Evolutionary conservation across 2,888 invertebrate species (phyloP), one percentile per base, ranked within the genome.

Genomic region (Perizoma affinitatum): DNA sequence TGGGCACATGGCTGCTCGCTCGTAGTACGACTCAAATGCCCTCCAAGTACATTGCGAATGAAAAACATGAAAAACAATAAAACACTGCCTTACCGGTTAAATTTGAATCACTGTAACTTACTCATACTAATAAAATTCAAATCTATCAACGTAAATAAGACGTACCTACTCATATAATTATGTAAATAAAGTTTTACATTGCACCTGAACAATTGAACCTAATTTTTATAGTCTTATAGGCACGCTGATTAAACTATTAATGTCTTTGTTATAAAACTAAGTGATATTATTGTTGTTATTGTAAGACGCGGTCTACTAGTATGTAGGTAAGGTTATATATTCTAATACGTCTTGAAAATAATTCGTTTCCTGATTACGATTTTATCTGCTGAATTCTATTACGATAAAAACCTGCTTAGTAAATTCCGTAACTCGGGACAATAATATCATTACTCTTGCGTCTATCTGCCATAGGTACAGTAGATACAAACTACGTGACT

Each of bases 21-120:
- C 75, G 76, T 71, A 70, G 71, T 73, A 73, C 68, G 69, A 71
- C 70, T 54, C 52, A 62, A 70, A 59, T 63, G 70, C 73, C 75
- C 76, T 68, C 74, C 75, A 79, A 75, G 75, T 79, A 84, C 82
- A 86, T 70, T 87, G 84, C 84, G 83, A 75, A 6, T 6, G 4
- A 38, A 4, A 38, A 7, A 1, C 4, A 38, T 38, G 6, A 38
- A 38, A 6, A 38, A 38, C 5, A 4, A 44, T 10, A 6, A 6
- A 10, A 10, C 10, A 42, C 42, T 10, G 42, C 10, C 3, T 11
- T 6, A 11, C 5, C 11, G 43, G 43, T 1, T 6, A 43, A 43
- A 11, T 5, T 43, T 38, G 38, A 10, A 5, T 43, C 11, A 8
- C 8, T 41, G 41, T 5, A 8, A 41, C n/a, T 41, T 51, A 22